Percentiles rank a stretch among this genome's conserved stretches.
phyloP scores from a whole-genome alignment of 92 coral and sea anemone genomes.

The Hydrozoanthus gracilis region DNA sequence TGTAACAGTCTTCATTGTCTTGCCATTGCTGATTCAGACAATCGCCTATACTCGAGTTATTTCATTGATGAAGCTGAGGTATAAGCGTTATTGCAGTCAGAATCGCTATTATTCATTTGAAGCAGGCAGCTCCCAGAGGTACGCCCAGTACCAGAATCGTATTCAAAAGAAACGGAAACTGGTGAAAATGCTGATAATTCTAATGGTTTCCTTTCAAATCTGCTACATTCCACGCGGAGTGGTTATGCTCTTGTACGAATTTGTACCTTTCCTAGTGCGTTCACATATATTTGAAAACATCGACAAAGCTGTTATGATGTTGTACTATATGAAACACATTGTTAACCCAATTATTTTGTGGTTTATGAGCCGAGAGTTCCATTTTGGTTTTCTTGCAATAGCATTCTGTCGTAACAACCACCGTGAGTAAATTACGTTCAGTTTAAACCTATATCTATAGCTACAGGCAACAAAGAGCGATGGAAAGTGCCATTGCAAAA shows the following conservation, averaged over 20 bases:
- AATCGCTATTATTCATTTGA: slow-evolving; percentile 34
- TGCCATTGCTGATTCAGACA: slow-evolving; percentile 73
- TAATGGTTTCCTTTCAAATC: slow-evolving; percentile 69
- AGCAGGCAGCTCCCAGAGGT: background rate
- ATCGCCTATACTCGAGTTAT: slow-evolving; percentile 66
- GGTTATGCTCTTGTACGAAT: slow-evolving; percentile 63
- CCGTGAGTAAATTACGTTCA: background rate
- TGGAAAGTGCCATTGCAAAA: background rate
- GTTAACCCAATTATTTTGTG: slow-evolving; percentile 78
- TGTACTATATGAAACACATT: slow-evolving; percentile 79
- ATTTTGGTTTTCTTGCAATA: slow-evolving; percentile 49
- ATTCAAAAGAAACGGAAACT: slow-evolving; percentile 59
- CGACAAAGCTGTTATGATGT: slow-evolving; percentile 65
- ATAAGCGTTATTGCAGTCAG: slow-evolving; percentile 45
- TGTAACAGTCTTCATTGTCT: slow-evolving; percentile 59
- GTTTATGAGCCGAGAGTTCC: slow-evolving; percentile 84
- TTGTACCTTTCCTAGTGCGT: slow-evolving; percentile 32
- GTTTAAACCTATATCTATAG: background rate
- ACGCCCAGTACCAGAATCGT: slow-evolving; percentile 42
- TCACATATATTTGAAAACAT: slow-evolving; percentile 50
- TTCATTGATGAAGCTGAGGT: slow-evolving; percentile 58
- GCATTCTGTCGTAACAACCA: background rate
- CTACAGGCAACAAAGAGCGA: background rate
- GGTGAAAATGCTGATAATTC: slow-evolving; percentile 73
- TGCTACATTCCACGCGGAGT: slow-evolving; percentile 86